phyloP scores from a whole-genome alignment of 2,888 invertebrate species.

The Gryllus longicercus region DNA sequence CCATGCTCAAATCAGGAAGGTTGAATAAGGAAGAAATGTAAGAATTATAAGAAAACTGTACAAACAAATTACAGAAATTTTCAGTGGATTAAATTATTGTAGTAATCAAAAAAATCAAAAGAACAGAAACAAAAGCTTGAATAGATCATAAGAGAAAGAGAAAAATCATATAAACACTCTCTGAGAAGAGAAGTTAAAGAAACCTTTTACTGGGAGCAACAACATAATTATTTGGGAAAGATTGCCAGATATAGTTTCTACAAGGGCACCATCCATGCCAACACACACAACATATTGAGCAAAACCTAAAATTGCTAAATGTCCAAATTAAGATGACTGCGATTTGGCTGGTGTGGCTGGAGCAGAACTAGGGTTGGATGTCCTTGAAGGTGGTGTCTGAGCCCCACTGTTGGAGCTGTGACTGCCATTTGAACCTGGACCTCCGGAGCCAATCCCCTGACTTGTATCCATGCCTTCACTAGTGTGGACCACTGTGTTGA shows the following conservation, averaged over 20 bases:
- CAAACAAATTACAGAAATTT: too few species aligned
- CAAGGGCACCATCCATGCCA: slow-evolving; percentile 22
- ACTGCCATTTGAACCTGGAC: slow-evolving; percentile 37
- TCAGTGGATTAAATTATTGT: too few species aligned
- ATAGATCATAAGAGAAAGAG: not conserved
- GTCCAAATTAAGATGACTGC: slow-evolving; percentile 37
- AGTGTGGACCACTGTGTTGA: slow-evolving; percentile 55
- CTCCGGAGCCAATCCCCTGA: slow-evolving; percentile 38
- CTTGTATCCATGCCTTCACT: slow-evolving; percentile 52
- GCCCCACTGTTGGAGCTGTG: slow-evolving; percentile 35
- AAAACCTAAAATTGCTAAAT: slow-evolving; percentile 37
- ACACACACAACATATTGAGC: slow-evolving; percentile 37
- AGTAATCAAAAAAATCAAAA: not conserved
- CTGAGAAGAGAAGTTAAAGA: not conserved
- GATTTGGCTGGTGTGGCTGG: slow-evolving; percentile 37
- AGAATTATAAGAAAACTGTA: too few species aligned
- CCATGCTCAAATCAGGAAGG: not conserved
- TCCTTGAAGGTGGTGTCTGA: slow-evolving; percentile 36
- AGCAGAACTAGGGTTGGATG: slow-evolving; percentile 34
- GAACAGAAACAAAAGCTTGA: not conserved
- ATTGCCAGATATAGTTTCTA: slow-evolving; percentile 22
- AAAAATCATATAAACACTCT: not conserved
- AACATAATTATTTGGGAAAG: not conserved
- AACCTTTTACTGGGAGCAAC: not conserved
- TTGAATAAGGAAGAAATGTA: too few species aligned